Percentiles rank a stretch among this genome's conserved stretches.
Conservation (phyloP, 2,888 invertebrate genomes). For the Melitaea athalia region DNA sequence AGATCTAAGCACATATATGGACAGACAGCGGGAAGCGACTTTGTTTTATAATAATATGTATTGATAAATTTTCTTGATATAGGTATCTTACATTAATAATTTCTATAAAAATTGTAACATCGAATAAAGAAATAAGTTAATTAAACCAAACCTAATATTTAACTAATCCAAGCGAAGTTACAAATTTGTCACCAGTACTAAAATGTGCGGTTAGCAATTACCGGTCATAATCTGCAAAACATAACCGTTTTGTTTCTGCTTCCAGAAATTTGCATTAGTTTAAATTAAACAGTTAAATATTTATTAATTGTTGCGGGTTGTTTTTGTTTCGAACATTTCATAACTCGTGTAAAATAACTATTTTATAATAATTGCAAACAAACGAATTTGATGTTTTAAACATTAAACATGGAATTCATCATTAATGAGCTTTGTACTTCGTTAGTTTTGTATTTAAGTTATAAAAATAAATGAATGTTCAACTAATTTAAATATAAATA, state of each 20-base stretch:
- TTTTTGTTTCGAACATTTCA: conserved; percentile 27
- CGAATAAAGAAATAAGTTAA: too few relatives aligned
- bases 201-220: conserved; percentile 24
- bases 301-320: conserved; percentile 32
- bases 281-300: conserved; percentile 35
- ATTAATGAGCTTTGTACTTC: conserved; percentile 5
- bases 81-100: too few relatives aligned
- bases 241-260: conserved; percentile 30
- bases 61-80: too few relatives aligned
- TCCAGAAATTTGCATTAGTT: conserved; percentile 33
- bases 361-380: conserved; percentile 29
- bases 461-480: background rate
- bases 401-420: conserved; percentile 19
- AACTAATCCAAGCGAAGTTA: background rate
- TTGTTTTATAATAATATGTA: too few relatives aligned
- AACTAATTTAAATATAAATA: too few relatives aligned
- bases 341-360: conserved; percentile 22
- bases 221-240: conserved; percentile 30
- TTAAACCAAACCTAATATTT: background rate
- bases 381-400: conserved; percentile 25
- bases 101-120: too few relatives aligned
- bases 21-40: too few relatives aligned
- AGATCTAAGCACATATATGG: too few relatives aligned
- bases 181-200: background rate
- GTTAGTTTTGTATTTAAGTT: background rate